Evolutionary conservation across 2,797 vertebrate species (phyloP), one percentile per base, ranked within the genome.

Genomic region (Gambusia yucatana): DNA sequence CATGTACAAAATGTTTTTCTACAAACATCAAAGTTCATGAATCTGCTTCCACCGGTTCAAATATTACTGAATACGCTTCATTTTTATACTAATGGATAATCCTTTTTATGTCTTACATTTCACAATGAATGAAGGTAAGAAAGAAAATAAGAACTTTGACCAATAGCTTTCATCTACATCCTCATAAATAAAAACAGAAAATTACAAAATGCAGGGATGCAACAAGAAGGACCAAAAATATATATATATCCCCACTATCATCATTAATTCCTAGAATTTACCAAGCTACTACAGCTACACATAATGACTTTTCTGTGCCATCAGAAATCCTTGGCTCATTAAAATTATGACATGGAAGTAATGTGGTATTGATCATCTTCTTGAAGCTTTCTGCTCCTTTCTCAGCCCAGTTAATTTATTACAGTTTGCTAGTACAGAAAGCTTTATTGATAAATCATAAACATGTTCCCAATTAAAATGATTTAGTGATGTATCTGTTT

Each of bases 351-450:
- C 55, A 70, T 79, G 36, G 4, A 77, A 79, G 59, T 78, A 77
- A 87, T 82, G 16, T 63, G 30, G 57, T 80, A 82, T 82, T 67
- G 75, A 84, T 81, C 71, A 75, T n/a, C 50, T 30, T 69, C 25
- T 41, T 81, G 61, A 78, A 76, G 72, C 14, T 0, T 67, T 72
- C 75, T 84, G n/a, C 52, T 44, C 78, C 75, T 25, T 65, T 74
- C 72, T 83, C 20, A 52, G 41, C 41, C 14, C 57, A 70, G 67
- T 72, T 63, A 70, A 84, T 88, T 79, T 16, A 76, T 73, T 25
- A 28, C 47, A n/a, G 55, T 73, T 72, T 78, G n/a, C 41, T 63
- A 43, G 11, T 72, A 63, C 77, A 47, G 17, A 72, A 75, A 75
- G 28, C 30, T 20, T 44, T 13, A 80, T 82, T 43, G 10, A 84